phyloP scores from a whole-genome alignment of 2,113 vertebrate species.

The Dinomys branickii region DNA sequence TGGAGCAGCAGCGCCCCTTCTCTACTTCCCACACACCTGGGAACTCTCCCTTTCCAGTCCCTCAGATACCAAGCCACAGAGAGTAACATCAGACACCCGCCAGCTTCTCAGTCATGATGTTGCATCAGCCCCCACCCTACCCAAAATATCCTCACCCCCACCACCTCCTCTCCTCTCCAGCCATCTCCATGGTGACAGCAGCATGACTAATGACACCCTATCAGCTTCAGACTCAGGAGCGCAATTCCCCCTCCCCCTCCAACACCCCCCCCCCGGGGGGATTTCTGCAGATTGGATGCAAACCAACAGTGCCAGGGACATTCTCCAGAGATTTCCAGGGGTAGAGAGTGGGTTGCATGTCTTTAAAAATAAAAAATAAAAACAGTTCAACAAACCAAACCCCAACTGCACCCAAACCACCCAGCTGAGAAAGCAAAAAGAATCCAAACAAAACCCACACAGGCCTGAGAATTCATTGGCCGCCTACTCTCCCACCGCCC shows the following conservation, averaged over 20 bases:
- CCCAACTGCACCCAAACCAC: conserved; percentile 78
- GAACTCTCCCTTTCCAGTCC: conserved; percentile 56
- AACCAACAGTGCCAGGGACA: conserved; percentile 73
- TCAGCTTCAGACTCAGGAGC: conserved; percentile 75
- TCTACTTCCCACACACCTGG: conserved; percentile 68
- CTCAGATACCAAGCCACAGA: conserved; percentile 63
- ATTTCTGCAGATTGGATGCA: conserved; percentile 80
- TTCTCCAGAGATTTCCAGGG: conserved; percentile 73
- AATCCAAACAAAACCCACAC: conserved; percentile 83
- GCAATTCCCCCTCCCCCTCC: conserved; percentile 62
- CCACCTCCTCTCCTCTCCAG: conserved; percentile 69
- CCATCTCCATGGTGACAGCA: conserved; percentile 81
- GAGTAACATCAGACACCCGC: conserved; percentile 62
- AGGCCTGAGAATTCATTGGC: conserved; percentile 81
- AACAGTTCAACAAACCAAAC: conserved; percentile 69
- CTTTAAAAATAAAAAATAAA: conserved; percentile 43
- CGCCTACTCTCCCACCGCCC: conserved; percentile 75
- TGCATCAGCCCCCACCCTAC: conserved; percentile 82
- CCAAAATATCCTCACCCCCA: conserved; percentile 78
- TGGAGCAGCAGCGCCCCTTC: background rate
- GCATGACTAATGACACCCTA: conserved; percentile 84
- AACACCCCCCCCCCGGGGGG: background rate
- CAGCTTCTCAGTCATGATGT: conserved; percentile 74
- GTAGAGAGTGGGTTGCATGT: conserved; percentile 52
- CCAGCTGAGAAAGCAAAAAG: conserved; percentile 82